A percentile compares a stretch with the other conserved stretches of the same genome.
These are phyloP conservation scores for Heliconius charithonia DNA, from an alignment of 2,888 invertebrate genomes.

Conservation along the genomic window DNA sequence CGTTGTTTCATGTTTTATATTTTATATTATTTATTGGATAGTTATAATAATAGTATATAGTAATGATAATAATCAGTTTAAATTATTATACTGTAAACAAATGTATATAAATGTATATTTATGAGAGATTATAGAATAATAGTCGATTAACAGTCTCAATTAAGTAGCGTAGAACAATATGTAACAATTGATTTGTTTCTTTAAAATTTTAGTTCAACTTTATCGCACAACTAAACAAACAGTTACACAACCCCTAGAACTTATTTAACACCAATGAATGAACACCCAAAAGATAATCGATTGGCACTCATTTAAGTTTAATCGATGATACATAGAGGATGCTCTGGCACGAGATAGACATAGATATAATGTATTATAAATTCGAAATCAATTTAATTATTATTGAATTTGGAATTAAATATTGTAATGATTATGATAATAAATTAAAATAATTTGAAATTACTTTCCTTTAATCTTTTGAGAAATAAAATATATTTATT, in stretches of 20 bases:
- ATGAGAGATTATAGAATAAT: background rate
- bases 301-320: background rate
- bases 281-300: background rate
- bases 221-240: background rate
- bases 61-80: background rate
- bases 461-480: too few relatives aligned
- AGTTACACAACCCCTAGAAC: background rate
- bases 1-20: conserved; percentile 10
- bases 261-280: background rate
- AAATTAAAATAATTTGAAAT: too few relatives aligned
- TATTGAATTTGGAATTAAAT: background rate
- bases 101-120: background rate
- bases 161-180: background rate
- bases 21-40: conserved; percentile 14
- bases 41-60: background rate
- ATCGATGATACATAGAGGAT: background rate
- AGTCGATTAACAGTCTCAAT: background rate
- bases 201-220: too few relatives aligned
- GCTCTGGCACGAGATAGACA: background rate
- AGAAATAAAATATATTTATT: too few relatives aligned
- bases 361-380: background rate
- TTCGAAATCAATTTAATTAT: background rate
- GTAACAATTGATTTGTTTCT: too few relatives aligned
- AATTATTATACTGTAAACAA: background rate
- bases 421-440: too few relatives aligned